phyloP scores from a whole-genome alignment of 2,888 invertebrate genomes.

The Orthonychiurus folsomi region DNA sequence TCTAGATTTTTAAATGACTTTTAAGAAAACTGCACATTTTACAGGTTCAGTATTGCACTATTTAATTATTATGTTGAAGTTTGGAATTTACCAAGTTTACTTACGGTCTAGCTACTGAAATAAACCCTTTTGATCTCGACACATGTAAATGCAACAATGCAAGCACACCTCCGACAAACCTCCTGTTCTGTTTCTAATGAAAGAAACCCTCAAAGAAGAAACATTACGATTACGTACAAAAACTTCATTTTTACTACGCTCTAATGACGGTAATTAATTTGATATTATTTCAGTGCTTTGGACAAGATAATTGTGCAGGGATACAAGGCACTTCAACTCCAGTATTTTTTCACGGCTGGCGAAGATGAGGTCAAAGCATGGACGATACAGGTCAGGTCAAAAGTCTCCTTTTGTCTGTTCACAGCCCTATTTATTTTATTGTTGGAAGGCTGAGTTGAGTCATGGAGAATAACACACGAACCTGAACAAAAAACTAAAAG shows the following conservation, averaged over 20 bases:
- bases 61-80: too few species aligned
- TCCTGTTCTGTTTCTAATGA: too few species aligned
- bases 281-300: slow-evolving; percentile 56
- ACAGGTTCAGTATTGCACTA: too few species aligned
- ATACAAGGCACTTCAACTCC: slow-evolving; percentile 88
- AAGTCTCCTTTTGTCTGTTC: slow-evolving; percentile 5
- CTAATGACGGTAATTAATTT: background rate
- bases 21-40: too few species aligned
- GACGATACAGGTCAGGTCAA: slow-evolving; percentile 78
- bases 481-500: background rate
- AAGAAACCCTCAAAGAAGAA: too few species aligned
- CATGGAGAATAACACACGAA: background rate
- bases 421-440: background rate
- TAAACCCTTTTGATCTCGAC: too few species aligned
- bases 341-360: slow-evolving; percentile 97
- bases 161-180: too few species aligned
- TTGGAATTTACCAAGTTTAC: too few species aligned
- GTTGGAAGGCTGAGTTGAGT: background rate
- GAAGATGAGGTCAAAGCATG: slow-evolving; percentile 98
- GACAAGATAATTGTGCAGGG: slow-evolving; percentile 96
- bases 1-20: too few species aligned
- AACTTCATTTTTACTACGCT: slow-evolving; percentile 2
- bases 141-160: too few species aligned
- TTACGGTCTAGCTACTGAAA: too few species aligned
- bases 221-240: background rate